Evolutionary conservation across 2,888 invertebrate genomes (phyloP).

Genomic region (Chalcosyrphus nemorum): DNA sequence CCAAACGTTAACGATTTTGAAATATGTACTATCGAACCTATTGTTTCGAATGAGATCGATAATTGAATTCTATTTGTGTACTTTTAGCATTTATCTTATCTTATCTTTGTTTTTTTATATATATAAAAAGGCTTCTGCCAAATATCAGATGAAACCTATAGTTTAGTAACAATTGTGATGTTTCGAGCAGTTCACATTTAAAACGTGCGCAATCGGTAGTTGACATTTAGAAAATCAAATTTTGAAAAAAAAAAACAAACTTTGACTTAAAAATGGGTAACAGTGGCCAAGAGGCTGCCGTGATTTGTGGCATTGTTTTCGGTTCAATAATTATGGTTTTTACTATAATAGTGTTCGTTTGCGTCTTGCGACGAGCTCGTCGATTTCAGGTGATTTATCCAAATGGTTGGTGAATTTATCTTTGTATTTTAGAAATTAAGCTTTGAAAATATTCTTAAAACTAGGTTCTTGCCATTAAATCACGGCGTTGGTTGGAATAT

Average conservation of each 20-base stretch:
- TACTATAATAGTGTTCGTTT: neutral
- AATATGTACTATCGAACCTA: neutral
- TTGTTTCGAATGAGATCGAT: neutral
- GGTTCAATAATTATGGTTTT: neutral
- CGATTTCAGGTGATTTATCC: neutral
- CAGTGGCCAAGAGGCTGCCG: neutral
- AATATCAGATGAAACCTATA: neutral
- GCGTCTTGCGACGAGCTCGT: neutral
- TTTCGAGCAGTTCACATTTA: neutral
- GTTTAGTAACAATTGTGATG: slow-evolving; percentile 10
- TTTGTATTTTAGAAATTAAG: too few species aligned
- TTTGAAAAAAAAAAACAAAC: neutral
- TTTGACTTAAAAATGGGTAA: neutral
- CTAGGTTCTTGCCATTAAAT: too few species aligned
- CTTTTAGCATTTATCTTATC: slow-evolving; percentile 6
- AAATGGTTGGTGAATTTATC: slow-evolving; percentile 19
- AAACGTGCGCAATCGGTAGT: neutral
- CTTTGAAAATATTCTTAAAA: too few species aligned
- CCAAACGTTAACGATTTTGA: neutral
- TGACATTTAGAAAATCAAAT: neutral
- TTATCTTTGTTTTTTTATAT: too few species aligned
- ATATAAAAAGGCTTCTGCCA: too few species aligned
- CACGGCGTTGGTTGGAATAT: too few species aligned
- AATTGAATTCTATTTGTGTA: neutral
- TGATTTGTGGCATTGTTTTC: slow-evolving; percentile 16